Evolutionary conservation across 1,140 invertebrate genomes (phyloP), one percentile per base, ranked within the genome.

Genomic region (Papilio aristodemus): DNA sequence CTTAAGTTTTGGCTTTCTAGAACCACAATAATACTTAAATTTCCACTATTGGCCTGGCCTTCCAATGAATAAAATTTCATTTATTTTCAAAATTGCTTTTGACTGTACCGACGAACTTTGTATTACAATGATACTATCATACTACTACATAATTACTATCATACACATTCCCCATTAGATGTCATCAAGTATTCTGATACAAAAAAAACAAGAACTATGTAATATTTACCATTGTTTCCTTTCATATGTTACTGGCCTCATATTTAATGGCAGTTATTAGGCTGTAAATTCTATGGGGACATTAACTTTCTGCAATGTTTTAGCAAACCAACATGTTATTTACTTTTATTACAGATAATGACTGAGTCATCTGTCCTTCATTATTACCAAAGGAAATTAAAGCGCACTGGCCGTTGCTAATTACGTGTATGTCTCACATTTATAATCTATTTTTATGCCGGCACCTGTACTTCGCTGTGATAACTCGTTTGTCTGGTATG

Each of bases 401-500:
- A 76, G 71, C 69, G 46, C 74, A 69, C 71, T 73, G 57, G 74
- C 72, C 69, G 72, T 58, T 70, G 50, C 63, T 66, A 66, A 66
- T 66, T 66, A 66, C 27, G 60, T 41, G 60, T 41, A 43, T 27
- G 41, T 25, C 8, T 46, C 41, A 32, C 41, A 75, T 81, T 78
- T 76, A 76, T 69, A 72, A 75, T 81, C 78, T 84, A 85, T 85
- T 83, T 84, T 80, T 74, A 76, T 73, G 57, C 37, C 36, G 41
- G 57, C 83, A 87, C 79, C 84, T 87, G 80, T 73, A 77, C 36
- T 37, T 37, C 22, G 60, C 70, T 62, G 74, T 76, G 75, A 79
- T 83, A 78, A 87, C 83, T 75, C 62, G 84, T 87, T 80, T 70
- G 68, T 62, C 79, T 78, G 71, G 76, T 77, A 70, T 77, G 74